Conservation (phyloP, 2,888 invertebrate genomes). For the Orthonychiurus folsomi region DNA sequence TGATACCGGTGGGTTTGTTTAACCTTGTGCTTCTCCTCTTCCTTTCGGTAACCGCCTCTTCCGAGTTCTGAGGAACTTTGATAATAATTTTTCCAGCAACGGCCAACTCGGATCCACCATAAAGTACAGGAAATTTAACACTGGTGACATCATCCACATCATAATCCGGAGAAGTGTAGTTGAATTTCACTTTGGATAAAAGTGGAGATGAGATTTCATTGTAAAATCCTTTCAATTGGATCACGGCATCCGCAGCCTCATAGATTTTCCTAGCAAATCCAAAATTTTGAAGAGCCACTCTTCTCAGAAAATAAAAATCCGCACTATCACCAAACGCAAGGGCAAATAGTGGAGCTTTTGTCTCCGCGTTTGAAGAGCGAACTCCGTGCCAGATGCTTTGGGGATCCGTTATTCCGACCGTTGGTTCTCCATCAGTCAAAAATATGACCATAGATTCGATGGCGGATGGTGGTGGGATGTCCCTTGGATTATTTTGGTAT, state of each 20-base stretch:
- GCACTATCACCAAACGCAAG: conserved; percentile 45
- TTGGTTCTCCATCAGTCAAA: conserved; percentile 46
- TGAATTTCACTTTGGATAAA: conserved; percentile 56
- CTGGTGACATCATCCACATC: conserved; percentile 39
- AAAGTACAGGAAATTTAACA: conserved; percentile 41
- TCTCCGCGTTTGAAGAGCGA: conserved; percentile 26
- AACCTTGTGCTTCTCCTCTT: too few relatives aligned
- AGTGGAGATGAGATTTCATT: conserved; percentile 59
- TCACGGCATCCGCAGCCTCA: conserved; percentile 42
- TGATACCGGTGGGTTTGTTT: too few relatives aligned
- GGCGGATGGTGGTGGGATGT: conserved; percentile 19
- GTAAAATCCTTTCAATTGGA: conserved; percentile 44
- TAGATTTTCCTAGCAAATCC: conserved; percentile 45
- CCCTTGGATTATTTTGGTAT: too few relatives aligned
- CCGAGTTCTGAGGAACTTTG: conserved; percentile 47
- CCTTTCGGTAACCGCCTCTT: too few relatives aligned
- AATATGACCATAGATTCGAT: conserved; percentile 43
- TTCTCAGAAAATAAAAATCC: conserved; percentile 44
- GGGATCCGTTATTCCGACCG: conserved; percentile 42
- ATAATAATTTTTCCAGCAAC: conserved; percentile 43
- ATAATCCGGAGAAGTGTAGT: conserved; percentile 46
- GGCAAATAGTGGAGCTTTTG: conserved; percentile 42
- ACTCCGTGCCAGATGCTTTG: conserved; percentile 40
- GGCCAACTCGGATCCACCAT: conserved; percentile 44
- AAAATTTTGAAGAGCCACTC: conserved; percentile 43